Evolutionary conservation across 2,797 vertebrate genomes (phyloP).

Genomic region (Gymnoscopelus braueri): DNA sequence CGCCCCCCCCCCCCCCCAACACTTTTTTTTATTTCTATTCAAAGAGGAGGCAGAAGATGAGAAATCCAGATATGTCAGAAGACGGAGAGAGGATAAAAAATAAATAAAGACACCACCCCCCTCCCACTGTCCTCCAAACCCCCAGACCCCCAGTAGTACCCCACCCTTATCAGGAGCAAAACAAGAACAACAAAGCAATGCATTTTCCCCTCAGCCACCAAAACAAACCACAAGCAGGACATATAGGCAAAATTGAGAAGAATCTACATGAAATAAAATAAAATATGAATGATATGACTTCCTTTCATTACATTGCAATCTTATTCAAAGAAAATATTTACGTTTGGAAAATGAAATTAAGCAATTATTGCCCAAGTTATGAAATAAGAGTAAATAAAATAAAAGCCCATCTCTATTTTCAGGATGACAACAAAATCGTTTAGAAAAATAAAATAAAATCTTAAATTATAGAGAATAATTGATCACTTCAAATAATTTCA

Average conservation of each 20-base stretch:
- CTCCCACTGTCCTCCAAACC: conserved; percentile 31
- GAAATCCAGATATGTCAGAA: conserved; percentile 65
- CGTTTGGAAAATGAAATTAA: too few relatives aligned
- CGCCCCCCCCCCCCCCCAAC: conserved; percentile 27
- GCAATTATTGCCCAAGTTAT: too few relatives aligned
- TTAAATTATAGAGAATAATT: too few relatives aligned
- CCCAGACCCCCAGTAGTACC: conserved; percentile 9
- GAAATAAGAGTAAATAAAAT: too few relatives aligned
- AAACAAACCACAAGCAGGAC: background rate
- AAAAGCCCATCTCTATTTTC: too few relatives aligned
- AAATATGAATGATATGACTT: conserved; percentile 2
- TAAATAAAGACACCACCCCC: conserved; percentile 57
- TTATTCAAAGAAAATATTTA: too few relatives aligned
- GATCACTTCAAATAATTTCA: too few relatives aligned
- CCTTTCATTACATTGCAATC: too few relatives aligned
- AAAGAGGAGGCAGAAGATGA: conserved; percentile 64
- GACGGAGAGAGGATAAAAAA: conserved; percentile 59
- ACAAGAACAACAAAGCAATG: conserved; percentile 31
- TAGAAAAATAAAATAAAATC: too few relatives aligned
- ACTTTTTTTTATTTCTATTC: conserved; percentile 52
- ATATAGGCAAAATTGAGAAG: background rate
- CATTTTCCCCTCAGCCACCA: conserved; percentile 24
- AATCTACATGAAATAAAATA: conserved; percentile 1
- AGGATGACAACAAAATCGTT: too few relatives aligned
- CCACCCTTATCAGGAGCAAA: conserved; percentile 33